Evolutionary conservation across 2,113 vertebrate species (phyloP).

Genomic region (Ranitomeya variabilis): DNA sequence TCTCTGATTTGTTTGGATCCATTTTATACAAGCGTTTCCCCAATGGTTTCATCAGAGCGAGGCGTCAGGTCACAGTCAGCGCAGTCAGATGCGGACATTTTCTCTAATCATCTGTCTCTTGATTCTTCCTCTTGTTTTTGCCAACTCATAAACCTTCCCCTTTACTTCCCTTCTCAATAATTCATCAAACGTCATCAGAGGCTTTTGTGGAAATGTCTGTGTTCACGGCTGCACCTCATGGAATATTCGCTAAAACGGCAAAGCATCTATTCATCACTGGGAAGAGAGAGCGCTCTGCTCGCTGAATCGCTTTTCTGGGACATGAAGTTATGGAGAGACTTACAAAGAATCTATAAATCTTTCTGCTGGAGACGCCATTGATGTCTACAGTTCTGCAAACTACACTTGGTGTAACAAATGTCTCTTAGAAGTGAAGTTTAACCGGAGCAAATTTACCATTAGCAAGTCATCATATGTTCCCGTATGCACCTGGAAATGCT

Average conservation of each 20-base stretch:
- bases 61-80: not conserved
- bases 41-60: constrained; percentile 19
- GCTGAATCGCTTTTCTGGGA: not conserved
- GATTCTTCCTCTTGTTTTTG: constrained; percentile 27
- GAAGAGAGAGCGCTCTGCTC: not conserved
- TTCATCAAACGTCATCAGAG: constrained; percentile 46
- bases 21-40: constrained; percentile 24
- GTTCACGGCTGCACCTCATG: constrained; percentile 13
- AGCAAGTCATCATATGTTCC: not conserved
- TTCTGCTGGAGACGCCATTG: not conserved
- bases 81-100: not conserved
- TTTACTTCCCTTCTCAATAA: constrained; percentile 40
- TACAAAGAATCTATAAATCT: constrained; percentile 19
- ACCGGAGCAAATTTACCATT: not conserved
- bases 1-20: not conserved
- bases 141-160: constrained; percentile 34
- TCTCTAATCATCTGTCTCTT: constrained; percentile 32
- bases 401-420: not conserved
- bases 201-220: constrained; percentile 41
- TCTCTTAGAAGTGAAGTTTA: not conserved
- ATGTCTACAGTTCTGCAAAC: not conserved
- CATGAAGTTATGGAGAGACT: not conserved
- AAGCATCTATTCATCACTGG: constrained; percentile 20
- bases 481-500: not conserved
- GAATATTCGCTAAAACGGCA: constrained; percentile 18